These are phyloP conservation scores for Aurelia aurita DNA, from an alignment of 30 jellyfish, hydroid and myxozoan genomes.

Conservation along the genomic window DNA sequence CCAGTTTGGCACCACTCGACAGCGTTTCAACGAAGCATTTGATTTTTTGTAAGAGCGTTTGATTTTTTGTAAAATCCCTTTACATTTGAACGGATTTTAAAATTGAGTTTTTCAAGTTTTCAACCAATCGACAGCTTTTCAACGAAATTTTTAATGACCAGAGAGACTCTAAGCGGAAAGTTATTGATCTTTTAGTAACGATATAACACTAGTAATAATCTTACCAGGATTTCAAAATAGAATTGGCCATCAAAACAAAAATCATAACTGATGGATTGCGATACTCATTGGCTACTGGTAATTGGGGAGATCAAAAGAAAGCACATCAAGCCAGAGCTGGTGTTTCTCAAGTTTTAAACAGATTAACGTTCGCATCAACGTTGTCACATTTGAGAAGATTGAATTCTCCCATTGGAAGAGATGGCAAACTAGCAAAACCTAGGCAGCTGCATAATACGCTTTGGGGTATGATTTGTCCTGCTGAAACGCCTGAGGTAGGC, in stretches of 20 bases:
- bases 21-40: too few relatives aligned
- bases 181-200: too few relatives aligned
- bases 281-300: slow-evolving; percentile 99
- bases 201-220: too few relatives aligned
- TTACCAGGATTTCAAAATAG: slow-evolving; percentile 86
- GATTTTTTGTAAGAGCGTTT: too few relatives aligned
- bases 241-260: slow-evolving; percentile 92
- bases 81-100: too few relatives aligned
- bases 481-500: slow-evolving; percentile 99
- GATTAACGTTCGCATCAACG: slow-evolving; percentile 99
- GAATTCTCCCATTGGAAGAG: slow-evolving; percentile 99
- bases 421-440: slow-evolving; percentile 99
- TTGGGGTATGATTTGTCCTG: slow-evolving; percentile 99
- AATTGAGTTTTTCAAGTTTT: too few relatives aligned
- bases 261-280: slow-evolving; percentile 98
- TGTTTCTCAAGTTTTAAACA: slow-evolving; percentile 98
- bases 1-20: too few relatives aligned
- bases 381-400: slow-evolving; percentile 97
- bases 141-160: too few relatives aligned
- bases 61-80: too few relatives aligned
- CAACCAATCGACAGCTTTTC: too few relatives aligned
- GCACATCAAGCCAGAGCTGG: slow-evolving; percentile 99
- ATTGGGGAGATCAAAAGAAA: slow-evolving; percentile 99
- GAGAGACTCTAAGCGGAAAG: too few relatives aligned
- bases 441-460: slow-evolving; percentile 99